Percentiles rank a stretch among this genome's conserved stretches.
These are phyloP conservation scores for Oreonectes daqikongensis DNA, from an alignment of 2,797 vertebrate genomes.

Conservation along the genomic window DNA sequence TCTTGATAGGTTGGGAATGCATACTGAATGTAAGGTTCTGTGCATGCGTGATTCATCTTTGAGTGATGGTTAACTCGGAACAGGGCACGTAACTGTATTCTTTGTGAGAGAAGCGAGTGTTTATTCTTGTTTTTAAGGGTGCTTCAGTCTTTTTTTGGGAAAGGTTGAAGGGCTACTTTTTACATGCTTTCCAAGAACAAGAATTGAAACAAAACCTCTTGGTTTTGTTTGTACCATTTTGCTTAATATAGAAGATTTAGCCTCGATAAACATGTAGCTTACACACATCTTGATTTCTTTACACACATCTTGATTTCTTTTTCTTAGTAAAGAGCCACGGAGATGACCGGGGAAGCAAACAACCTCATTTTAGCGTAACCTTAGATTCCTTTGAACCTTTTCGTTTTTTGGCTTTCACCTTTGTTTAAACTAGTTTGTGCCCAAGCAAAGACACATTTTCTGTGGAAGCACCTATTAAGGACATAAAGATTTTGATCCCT, in stretches of 20 bases:
- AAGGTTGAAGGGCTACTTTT: constrained; percentile 63
- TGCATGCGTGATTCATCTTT: constrained; percentile 16
- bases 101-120: constrained; percentile 41
- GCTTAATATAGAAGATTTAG: constrained; percentile 21
- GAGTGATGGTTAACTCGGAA: constrained; percentile 14
- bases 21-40: constrained; percentile 29
- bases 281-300: constrained; percentile 9
- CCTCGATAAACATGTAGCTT: constrained; percentile 32
- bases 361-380: constrained; percentile 1
- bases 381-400: background rate
- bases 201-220: constrained; percentile 66
- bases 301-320: constrained; percentile 10
- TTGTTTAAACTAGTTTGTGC: constrained; percentile 11
- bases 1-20: constrained; percentile 63
- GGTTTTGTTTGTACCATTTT: constrained; percentile 39
- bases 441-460: constrained; percentile 1
- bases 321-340: constrained; percentile 2
- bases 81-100: constrained; percentile 21
- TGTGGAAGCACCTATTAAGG: background rate
- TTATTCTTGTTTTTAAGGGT: constrained; percentile 52
- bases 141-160: constrained; percentile 51
- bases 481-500: background rate
- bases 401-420: background rate
- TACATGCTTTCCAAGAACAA: constrained; percentile 49
- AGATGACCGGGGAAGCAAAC: background rate